phyloP scores from a whole-genome alignment of 2,113 vertebrate species.

The Nycticryphes semicollaris region DNA sequence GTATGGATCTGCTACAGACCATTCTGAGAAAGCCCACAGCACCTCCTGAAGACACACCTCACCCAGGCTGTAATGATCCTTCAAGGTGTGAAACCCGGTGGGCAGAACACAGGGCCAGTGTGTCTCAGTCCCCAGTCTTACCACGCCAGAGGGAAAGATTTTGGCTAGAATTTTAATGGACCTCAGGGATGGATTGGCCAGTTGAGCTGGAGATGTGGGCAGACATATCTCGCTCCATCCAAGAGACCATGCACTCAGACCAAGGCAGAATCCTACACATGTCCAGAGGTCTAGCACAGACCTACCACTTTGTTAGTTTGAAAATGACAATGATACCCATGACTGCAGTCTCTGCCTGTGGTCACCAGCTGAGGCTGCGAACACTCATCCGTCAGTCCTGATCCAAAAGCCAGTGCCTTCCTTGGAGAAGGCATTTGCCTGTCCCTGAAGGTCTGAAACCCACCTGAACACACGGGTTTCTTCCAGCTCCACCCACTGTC shows the following conservation, averaged over 20 bases:
- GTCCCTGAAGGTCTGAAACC: background rate
- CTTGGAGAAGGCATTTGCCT: background rate
- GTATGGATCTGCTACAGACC: background rate
- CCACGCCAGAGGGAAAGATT: background rate
- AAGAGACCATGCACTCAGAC: background rate
- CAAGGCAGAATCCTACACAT: no score
- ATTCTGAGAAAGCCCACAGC: constrained; percentile 30
- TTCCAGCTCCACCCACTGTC: background rate
- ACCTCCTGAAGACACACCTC: constrained; percentile 45
- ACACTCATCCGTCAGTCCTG: background rate
- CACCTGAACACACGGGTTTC: background rate
- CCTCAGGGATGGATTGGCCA: background rate
- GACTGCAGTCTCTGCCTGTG: background rate
- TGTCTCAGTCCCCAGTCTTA: background rate
- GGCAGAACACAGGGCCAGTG: no score
- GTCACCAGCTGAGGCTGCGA: background rate
- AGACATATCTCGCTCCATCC: background rate
- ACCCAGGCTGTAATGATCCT: background rate
- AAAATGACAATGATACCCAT: accelerated
- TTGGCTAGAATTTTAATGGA: background rate
- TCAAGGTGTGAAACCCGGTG: background rate
- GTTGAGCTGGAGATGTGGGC: background rate
- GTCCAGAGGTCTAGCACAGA: background rate
- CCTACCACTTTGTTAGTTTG: background rate
- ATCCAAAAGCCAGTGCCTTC: background rate